Evolutionary conservation across 2,113 vertebrate genomes (phyloP), one percentile per base, ranked within the genome.

Genomic region (Tiliqua scincoides): DNA sequence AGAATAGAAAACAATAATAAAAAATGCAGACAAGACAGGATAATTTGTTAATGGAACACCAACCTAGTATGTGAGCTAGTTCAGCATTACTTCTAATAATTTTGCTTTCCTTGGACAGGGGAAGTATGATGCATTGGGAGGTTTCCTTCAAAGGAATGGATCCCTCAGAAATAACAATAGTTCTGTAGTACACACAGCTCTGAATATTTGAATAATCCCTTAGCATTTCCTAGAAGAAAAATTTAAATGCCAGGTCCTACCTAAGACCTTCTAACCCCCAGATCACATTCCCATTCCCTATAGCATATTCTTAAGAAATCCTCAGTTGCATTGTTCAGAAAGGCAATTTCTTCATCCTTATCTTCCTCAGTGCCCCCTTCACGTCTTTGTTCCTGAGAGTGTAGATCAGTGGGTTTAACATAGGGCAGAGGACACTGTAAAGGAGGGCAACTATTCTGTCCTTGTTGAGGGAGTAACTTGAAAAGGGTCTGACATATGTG

Each of bases 381-480:
- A 78, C 75, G 35, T 78, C 75, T 35, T 78, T 78, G 75, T 78
- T 78, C 10, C 75, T 78, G 20, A 78, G 52, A n/a, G 75, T 78
- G 57, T 78, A 78, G 12, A 73, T 43, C 37, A 73, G 23, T 73
- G 71, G 71, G 37, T 73, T 73, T 23, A 73, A 48, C 71, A 78
- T 25, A 35, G 75, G 84, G 35, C 27, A 71, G 37, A 85, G 17
- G 17, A 61, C 10, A 0, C 12, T 85, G 27, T 61, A 79, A 40
- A 79, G 17, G 30, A 79, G 35, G 68, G 84, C 75, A 70, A 85
- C 30, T 18, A 37, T 40, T 23, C 68, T 48, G 20, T 57, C 77
- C 10, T 40, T 25, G 35, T 61, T 37, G n/a, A 79, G 27, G 4
- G 18, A 54, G n/a, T 40, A 52, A 25, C 27, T 11, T 4, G 37